Percentiles rank a stretch among this genome's conserved stretches.
These are phyloP conservation scores for Alouatta palliata DNA, from an alignment of 2,113 vertebrate species.

Conservation along the genomic window DNA sequence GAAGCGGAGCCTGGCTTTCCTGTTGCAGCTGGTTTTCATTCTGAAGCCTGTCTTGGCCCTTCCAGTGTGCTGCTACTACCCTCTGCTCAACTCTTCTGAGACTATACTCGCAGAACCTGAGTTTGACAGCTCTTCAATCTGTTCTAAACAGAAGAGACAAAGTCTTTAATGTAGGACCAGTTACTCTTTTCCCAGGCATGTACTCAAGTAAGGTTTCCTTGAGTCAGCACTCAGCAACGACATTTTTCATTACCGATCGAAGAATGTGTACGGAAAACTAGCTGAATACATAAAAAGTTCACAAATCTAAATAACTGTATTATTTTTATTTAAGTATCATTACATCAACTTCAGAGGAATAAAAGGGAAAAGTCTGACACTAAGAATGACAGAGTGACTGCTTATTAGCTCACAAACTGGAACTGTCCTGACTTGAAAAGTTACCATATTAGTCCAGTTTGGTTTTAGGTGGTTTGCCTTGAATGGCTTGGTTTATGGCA, in stretches of 20 bases:
- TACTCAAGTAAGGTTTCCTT: neutral
- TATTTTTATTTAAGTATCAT: neutral
- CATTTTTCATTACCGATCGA: neutral
- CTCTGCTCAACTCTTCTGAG: neutral
- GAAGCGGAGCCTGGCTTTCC: conserved; percentile 77
- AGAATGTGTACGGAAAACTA: neutral
- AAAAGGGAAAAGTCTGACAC: neutral
- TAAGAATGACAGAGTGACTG: neutral
- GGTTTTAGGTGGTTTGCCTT: neutral
- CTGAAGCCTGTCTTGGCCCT: conserved; percentile 6
- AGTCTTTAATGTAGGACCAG: neutral
- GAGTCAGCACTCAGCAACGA: neutral
- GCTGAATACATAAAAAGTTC: neutral
- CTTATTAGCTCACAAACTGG: neutral
- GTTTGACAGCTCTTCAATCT: neutral
- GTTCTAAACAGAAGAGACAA: neutral
- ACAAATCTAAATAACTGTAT: neutral
- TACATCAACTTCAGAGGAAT: neutral
- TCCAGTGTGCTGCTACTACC: neutral
- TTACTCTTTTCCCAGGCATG: neutral
- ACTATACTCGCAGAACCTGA: neutral
- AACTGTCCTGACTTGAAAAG: neutral
- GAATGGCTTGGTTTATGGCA: neutral
- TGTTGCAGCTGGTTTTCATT: conserved; percentile 52
- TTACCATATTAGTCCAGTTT: too few species aligned